phyloP scores from a whole-genome alignment of 53 echinoderm and acorn worm genomes.

The Luidia sarsii region DNA sequence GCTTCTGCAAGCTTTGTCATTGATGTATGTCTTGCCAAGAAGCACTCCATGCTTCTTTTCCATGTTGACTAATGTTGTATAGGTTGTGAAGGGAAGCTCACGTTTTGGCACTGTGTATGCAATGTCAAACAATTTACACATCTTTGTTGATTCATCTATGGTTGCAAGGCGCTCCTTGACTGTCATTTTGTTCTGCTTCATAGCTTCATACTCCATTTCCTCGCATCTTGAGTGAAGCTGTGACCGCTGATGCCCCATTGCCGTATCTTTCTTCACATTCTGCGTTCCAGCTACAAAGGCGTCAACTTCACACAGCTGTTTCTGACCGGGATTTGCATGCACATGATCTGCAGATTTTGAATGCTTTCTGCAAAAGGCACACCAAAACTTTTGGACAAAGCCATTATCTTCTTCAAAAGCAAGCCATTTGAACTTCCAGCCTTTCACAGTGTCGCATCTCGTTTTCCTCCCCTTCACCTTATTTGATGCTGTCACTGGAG shows the following conservation, averaged over 20 bases:
- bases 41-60: slow-evolving; percentile 15
- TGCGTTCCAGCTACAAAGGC: slow-evolving; percentile 19
- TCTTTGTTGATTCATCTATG: not conserved
- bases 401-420: not conserved
- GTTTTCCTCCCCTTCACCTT: no score
- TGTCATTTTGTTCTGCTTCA: slow-evolving; percentile 12
- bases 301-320: slow-evolving; percentile 29
- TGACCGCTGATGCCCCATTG: slow-evolving; percentile 6
- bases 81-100: slow-evolving; percentile 8
- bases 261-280: slow-evolving; percentile 37
- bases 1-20: slow-evolving; percentile 22
- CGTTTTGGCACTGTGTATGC: slow-evolving; percentile 19
- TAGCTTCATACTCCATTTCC: not conserved
- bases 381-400: slow-evolving; percentile 36
- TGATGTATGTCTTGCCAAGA: slow-evolving; percentile 25
- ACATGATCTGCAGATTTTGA: not conserved
- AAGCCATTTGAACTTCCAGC: slow-evolving; percentile 24
- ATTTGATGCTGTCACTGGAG: no score
- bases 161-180: not conserved
- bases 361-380: not conserved
- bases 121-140: slow-evolving; percentile 26
- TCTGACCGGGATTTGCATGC: slow-evolving; percentile 1
- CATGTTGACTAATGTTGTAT: not conserved
- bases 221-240: slow-evolving; percentile 1
- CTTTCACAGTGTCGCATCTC: not conserved